phyloP scores from a whole-genome alignment of 1,140 invertebrate species.

The Euura lappo region DNA sequence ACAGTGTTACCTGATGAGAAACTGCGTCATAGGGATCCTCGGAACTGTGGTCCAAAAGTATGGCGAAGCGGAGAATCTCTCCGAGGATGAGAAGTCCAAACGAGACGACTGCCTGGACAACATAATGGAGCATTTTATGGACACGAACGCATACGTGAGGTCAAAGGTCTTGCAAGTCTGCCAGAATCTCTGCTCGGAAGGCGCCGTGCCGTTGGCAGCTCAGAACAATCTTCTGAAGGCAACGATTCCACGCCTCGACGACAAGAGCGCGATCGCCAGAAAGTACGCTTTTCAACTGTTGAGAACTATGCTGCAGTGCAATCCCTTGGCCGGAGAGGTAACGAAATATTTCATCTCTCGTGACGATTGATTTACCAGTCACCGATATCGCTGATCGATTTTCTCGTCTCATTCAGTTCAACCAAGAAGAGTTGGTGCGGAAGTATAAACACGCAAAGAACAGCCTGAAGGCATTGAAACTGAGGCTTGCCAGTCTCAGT shows the following conservation, averaged over 20 bases:
- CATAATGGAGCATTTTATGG: slow-evolving; percentile 82
- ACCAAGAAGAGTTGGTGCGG: slow-evolving; percentile 64
- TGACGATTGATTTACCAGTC: background rate
- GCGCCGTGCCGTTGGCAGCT: slow-evolving; percentile 73
- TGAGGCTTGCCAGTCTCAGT: slow-evolving; percentile 56
- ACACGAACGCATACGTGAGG: slow-evolving; percentile 82
- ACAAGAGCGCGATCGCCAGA: slow-evolving; percentile 78
- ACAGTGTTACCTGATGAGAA: slow-evolving; percentile 80
- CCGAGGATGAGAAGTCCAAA: slow-evolving; percentile 67
- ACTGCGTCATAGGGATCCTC: slow-evolving; percentile 80
- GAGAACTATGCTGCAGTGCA: slow-evolving; percentile 75
- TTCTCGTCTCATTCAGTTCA: slow-evolving; percentile 54
- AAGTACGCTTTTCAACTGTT: slow-evolving; percentile 81
- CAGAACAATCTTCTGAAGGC: slow-evolving; percentile 69
- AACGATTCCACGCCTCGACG: slow-evolving; percentile 72
- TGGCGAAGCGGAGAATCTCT: slow-evolving; percentile 73
- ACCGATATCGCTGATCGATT: background rate
- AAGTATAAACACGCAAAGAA: slow-evolving; percentile 64
- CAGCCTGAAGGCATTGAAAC: slow-evolving; percentile 66
- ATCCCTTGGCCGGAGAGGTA: slow-evolving; percentile 76
- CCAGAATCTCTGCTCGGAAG: slow-evolving; percentile 73
- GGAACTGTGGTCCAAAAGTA: slow-evolving; percentile 74
- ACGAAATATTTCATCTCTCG: slow-evolving; percentile 44
- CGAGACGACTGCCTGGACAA: slow-evolving; percentile 76
- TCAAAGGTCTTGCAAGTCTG: slow-evolving; percentile 81